Conservation (phyloP, 2,113 vertebrate species). For the Collichthys lucidus region DNA sequence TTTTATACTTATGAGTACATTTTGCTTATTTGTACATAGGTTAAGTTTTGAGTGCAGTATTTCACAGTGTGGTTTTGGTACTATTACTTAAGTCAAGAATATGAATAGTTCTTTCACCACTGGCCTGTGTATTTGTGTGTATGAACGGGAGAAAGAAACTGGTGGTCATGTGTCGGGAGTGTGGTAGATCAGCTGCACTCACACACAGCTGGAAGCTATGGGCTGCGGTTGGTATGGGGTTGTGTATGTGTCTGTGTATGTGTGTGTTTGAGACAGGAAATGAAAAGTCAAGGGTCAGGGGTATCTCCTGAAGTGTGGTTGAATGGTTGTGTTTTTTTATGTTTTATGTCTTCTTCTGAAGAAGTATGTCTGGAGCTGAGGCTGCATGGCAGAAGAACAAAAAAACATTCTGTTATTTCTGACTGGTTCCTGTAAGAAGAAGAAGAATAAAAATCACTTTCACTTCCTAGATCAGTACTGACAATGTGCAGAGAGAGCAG, state of each 20-base stretch:
- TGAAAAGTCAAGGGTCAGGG: slow-evolving; percentile 17
- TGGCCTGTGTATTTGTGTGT: background rate
- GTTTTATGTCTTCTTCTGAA: background rate
- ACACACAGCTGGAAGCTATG: slow-evolving; percentile 52
- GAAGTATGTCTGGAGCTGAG: background rate
- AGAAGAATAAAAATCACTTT: background rate
- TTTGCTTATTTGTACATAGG: too few species aligned
- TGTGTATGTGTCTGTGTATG: background rate
- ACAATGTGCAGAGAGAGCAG: background rate
- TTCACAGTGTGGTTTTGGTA: too few species aligned
- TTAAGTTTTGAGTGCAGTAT: too few species aligned
- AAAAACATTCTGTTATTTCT: background rate
- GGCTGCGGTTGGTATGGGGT: background rate
- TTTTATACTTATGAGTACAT: too few species aligned
- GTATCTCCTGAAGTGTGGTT: slow-evolving; percentile 21
- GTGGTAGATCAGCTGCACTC: slow-evolving; percentile 69
- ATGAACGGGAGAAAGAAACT: background rate
- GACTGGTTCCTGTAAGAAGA: background rate
- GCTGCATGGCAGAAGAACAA: background rate
- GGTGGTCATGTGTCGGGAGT: slow-evolving; percentile 50
- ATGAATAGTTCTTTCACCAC: too few species aligned
- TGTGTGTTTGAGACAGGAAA: slow-evolving; percentile 34
- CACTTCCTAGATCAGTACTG: background rate
- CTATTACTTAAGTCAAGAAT: too few species aligned
- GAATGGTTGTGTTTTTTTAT: background rate